Base-by-base conservation (phyloP, 2,888 invertebrate species). In the Stomorhina lunata region DNA sequence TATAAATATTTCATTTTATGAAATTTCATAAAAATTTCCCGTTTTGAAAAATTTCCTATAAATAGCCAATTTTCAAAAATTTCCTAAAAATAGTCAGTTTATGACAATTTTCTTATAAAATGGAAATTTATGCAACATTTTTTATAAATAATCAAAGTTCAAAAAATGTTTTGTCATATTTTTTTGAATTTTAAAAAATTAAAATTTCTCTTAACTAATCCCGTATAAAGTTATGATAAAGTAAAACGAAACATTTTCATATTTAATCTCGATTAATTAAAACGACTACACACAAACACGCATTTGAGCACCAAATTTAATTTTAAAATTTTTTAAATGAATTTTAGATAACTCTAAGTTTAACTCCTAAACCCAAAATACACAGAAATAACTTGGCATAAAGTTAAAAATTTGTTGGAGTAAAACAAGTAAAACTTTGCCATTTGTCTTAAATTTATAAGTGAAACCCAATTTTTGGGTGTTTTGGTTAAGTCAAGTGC, bases 201-300 rank as follows among this genome's bases (percentile, higher is more conserved):
- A 2, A 57, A 34, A n/a, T n/a, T n/a, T n/a, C n/a, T n/a, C n/a
- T n/a, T n/a, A n/a, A n/a, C n/a, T n/a, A n/a, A n/a, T n/a, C n/a
- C n/a, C n/a, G n/a, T n/a, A n/a, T 57, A 22, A 57, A 57, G 32
- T 57, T 29, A 53, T 25, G 20, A 17, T 20, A 32, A 9, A 32
- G 2, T 12, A 17, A 55, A 17, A 65, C 48, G 4, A 32, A 66
- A 50, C 65, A 48, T 65, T 59, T 12, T 22, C 48, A 68, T 68
- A 50, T 68, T 50, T 68, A 53, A 68, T 68, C 27, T 53, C 50
- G 7, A 68, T 53, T 68, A 48, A 66, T 50, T 66, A 32, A 66
- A 66, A 7, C 22, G 34, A 66, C 48, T 40, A 27, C 50, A 68
- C 27, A 15, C 2, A 9, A 10, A 10, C 22, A 15, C 66, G 25